Evolutionary conservation across 2,888 invertebrate genomes (phyloP), one percentile per base, ranked within the genome.

Genomic region (Carpatolechia fugitivella): DNA sequence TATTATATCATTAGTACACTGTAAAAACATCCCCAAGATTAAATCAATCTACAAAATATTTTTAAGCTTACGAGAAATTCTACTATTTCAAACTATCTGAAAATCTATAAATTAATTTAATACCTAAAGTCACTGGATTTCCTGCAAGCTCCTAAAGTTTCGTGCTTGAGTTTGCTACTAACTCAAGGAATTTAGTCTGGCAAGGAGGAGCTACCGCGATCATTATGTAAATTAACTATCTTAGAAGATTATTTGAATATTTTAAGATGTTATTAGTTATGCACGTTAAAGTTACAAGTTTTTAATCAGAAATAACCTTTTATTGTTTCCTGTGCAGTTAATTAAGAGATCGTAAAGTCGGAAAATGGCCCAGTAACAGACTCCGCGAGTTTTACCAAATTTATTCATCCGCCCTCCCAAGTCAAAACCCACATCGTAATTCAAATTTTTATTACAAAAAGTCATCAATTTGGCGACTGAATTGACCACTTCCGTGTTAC

Each of bases 401-500:
- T 24, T 24, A 24, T 24, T 41, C 18, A 18, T 41, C 40, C 40
- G 40, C 11, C 18, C 10, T 41, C 40, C 35, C 4, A 35, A 11
- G 3, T 3, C 13, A 11, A 35, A n/a, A n/a, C n/a, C 40, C 20
- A 18, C 40, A 18, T 10, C 40, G 20, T 41, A 14, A 18, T 6
- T 41, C n/a, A n/a, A n/a, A n/a, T 18, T 18, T 11, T 14, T 41
- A 20, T 20, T 11, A 18, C 18, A 18, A 18, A 44, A 44, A 29
- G 13, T 41, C 20, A 41, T 41, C 14, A 38, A 4, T n/a, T n/a
- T 36, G n/a, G 13, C 36, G 10, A 7, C 68, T 65, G 71, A 74
- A 74, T 66, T 68, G 70, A 69, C 70, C 66, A 74, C 70, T 78
- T 71, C 66, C 64, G 60, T 62, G 59, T 66, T 64, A 65, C 63